Percentiles rank a stretch among this genome's conserved stretches.
Evolutionary conservation across 1,140 invertebrate genomes (phyloP).

Genomic region (Pomacea maculata): DNA sequence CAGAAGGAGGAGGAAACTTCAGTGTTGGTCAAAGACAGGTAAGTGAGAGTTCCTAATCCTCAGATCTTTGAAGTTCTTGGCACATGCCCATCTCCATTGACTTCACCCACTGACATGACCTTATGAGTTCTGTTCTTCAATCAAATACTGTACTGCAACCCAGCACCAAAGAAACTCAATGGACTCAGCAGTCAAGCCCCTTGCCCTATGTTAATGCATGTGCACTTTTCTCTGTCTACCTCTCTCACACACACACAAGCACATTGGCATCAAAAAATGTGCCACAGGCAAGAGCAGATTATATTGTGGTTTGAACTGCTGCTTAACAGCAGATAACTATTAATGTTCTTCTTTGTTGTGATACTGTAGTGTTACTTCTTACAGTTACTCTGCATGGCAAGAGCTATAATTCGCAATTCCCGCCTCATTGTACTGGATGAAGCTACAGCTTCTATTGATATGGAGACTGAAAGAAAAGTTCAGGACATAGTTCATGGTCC

Average conservation of each 20-base stretch:
- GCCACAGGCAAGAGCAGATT: too few species aligned
- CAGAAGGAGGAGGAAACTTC: conserved; percentile 69
- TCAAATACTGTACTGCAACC: too few species aligned
- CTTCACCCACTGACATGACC: too few species aligned
- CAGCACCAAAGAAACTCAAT: too few species aligned
- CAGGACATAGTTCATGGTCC: conserved; percentile 62
- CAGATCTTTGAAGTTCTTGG: too few species aligned
- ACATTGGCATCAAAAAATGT: too few species aligned
- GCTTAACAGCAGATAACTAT: not conserved
- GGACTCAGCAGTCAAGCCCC: too few species aligned
- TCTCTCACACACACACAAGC: too few species aligned
- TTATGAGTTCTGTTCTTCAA: too few species aligned
- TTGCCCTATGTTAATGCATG: too few species aligned
- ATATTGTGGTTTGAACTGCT: not conserved
- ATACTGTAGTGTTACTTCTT: conserved; percentile 19
- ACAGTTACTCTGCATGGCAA: conserved; percentile 70
- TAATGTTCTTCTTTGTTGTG: not conserved
- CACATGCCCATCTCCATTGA: too few species aligned
- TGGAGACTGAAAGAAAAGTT: conserved; percentile 66
- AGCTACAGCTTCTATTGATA: conserved; percentile 67
- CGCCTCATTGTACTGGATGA: conserved; percentile 81
- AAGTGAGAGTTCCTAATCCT: not conserved
- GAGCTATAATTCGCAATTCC: conserved; percentile 70
- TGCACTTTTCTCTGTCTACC: too few species aligned
- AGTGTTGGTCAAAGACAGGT: conserved; percentile 82